These are phyloP conservation scores for Pampusana beccarii DNA, from an alignment of 2,113 vertebrate genomes.

Conservation along the genomic window DNA sequence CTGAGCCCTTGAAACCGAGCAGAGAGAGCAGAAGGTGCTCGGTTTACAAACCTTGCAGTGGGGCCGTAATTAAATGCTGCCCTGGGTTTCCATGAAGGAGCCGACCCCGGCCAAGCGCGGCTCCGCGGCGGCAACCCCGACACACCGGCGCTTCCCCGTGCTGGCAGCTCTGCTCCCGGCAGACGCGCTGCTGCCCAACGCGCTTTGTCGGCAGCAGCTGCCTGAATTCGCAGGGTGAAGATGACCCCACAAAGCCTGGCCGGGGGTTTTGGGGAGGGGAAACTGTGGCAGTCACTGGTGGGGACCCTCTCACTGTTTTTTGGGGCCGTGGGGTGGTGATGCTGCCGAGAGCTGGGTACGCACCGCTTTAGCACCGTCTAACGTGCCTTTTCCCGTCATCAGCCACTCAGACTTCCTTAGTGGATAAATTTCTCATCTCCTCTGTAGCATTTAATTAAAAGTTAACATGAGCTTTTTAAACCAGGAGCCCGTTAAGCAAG, in stretches of 20 bases:
- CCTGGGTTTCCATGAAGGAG: background rate
- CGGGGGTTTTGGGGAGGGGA: background rate
- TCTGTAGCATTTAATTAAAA: constrained; percentile 40
- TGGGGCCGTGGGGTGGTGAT: background rate
- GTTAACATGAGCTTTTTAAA: background rate
- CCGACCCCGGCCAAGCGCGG: background rate
- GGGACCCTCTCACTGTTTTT: background rate
- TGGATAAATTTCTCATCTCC: background rate
- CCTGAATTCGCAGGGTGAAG: background rate
- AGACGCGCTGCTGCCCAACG: background rate
- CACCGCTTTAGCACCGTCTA: background rate
- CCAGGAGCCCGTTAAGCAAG: background rate
- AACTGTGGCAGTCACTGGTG: accelerated
- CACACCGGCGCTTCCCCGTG: background rate
- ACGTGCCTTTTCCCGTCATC: background rate
- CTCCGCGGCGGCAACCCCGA: background rate
- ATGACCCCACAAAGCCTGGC: background rate
- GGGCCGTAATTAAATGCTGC: background rate
- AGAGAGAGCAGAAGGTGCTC: background rate
- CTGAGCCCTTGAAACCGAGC: background rate
- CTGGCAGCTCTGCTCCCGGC: background rate
- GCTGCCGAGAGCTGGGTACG: background rate
- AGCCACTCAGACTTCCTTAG: background rate
- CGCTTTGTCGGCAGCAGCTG: background rate
- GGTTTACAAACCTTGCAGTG: background rate